phyloP scores from a whole-genome alignment of 2,797 vertebrate species.

The Dicrostonyx torquatus region DNA sequence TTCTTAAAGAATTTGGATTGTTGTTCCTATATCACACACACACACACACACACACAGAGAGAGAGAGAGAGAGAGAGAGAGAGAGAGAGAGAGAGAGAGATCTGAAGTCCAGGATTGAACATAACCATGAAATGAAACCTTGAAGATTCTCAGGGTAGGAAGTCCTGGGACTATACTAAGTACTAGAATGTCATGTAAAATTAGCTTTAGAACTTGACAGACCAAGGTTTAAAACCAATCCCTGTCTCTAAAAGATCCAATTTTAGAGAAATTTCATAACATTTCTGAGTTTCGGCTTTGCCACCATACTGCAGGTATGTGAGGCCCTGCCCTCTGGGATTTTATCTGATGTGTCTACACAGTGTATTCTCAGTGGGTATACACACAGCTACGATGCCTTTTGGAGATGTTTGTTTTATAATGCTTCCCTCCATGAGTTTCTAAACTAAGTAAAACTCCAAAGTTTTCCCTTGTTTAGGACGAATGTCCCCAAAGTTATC shows the following conservation, averaged over 20 bases:
- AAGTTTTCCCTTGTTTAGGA: neutral
- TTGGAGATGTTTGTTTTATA: neutral
- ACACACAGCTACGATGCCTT: neutral
- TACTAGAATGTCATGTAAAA: neutral
- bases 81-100: no score
- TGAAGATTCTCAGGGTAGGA: neutral
- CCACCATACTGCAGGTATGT: neutral
- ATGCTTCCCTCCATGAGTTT: neutral
- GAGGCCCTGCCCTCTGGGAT: neutral
- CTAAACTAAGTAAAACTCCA: neutral
- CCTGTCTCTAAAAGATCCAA: neutral
- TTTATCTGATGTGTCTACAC: neutral
- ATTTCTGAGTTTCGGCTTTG: neutral
- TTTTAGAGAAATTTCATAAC: neutral
- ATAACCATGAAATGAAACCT: neutral
- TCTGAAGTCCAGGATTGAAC: neutral
- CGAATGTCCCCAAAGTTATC: neutral
- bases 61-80: no score
- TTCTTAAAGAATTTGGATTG: neutral
- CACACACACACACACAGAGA: neutral
- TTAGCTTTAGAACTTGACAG: neutral
- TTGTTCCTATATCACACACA: neutral
- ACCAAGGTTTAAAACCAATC: neutral
- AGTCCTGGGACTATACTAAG: neutral
- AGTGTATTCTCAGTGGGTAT: neutral